These are phyloP conservation scores for Podargus strigoides DNA, from an alignment of 2,797 vertebrate genomes.

Conservation along the genomic window DNA sequence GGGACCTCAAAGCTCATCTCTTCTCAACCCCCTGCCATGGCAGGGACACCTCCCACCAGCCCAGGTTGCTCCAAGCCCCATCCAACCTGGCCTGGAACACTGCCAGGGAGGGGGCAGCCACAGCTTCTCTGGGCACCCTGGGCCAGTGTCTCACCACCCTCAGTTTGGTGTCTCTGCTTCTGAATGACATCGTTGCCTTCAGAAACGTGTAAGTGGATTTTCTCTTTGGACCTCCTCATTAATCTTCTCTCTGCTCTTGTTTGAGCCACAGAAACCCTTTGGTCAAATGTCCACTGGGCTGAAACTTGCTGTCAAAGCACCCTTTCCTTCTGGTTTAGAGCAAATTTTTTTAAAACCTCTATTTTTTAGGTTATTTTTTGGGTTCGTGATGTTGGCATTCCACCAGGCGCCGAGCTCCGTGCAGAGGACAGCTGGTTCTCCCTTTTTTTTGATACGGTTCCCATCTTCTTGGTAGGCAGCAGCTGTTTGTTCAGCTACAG, in stretches of 20 bases:
- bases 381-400: background rate
- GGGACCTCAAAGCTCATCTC: too few relatives aligned
- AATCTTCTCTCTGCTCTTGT: background rate
- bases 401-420: background rate
- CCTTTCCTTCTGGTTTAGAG: too few relatives aligned
- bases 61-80: too few relatives aligned
- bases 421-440: background rate
- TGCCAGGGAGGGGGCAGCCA: too few relatives aligned
- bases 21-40: too few relatives aligned
- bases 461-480: background rate
- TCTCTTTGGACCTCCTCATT: background rate
- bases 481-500: background rate
- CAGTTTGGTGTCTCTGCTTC: background rate
- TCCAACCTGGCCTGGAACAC: too few relatives aligned
- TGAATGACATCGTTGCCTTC: rapidly evolving
- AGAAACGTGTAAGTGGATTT: too few relatives aligned
- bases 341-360: too few relatives aligned
- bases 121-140: too few relatives aligned
- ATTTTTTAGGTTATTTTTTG: too few relatives aligned
- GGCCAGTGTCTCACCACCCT: too few relatives aligned
- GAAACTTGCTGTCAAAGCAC: background rate
- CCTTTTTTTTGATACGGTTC: background rate
- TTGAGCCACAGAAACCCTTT: background rate
- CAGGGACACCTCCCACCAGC: too few relatives aligned
- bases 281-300: background rate